These are phyloP conservation scores for Glyptemys insculpta DNA, from an alignment of 2,797 vertebrate genomes.

Conservation along the genomic window DNA sequence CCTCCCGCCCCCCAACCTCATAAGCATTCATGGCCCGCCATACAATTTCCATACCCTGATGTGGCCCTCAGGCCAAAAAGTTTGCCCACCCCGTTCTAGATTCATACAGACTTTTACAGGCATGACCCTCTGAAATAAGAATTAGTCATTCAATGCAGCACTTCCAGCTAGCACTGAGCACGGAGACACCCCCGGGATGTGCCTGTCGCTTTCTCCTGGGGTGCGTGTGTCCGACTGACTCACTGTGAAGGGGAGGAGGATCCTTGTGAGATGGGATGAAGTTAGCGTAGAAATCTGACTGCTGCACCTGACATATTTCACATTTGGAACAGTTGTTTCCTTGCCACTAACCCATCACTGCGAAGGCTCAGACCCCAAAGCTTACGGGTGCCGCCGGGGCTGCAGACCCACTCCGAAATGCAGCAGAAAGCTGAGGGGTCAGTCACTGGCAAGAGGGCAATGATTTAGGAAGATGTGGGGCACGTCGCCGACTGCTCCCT, in stretches of 20 bases:
- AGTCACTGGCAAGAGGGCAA: rapidly evolving
- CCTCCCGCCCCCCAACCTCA: no score
- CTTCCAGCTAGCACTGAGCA: background rate
- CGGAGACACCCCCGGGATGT: background rate
- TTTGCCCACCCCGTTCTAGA: no score
- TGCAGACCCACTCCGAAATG: background rate
- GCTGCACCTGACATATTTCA: rapidly evolving
- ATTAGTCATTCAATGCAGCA: background rate
- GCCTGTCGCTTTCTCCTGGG: background rate
- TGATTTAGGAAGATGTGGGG: background rate
- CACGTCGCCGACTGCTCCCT: background rate
- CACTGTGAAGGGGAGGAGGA: rapidly evolving
- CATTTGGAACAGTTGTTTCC: background rate
- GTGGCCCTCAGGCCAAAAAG: no score
- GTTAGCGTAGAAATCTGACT: background rate
- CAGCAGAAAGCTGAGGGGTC: background rate
- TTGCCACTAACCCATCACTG: background rate
- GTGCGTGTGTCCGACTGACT: rapidly evolving
- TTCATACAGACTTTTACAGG: no score
- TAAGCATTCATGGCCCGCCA: no score
- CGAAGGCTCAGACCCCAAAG: background rate
- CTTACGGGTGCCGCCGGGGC: background rate
- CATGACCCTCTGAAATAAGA: background rate
- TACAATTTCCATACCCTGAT: no score
- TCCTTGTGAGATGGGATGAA: background rate